Conservation (phyloP, 2,113 vertebrate species). For the Erythrolamprus reginae region DNA sequence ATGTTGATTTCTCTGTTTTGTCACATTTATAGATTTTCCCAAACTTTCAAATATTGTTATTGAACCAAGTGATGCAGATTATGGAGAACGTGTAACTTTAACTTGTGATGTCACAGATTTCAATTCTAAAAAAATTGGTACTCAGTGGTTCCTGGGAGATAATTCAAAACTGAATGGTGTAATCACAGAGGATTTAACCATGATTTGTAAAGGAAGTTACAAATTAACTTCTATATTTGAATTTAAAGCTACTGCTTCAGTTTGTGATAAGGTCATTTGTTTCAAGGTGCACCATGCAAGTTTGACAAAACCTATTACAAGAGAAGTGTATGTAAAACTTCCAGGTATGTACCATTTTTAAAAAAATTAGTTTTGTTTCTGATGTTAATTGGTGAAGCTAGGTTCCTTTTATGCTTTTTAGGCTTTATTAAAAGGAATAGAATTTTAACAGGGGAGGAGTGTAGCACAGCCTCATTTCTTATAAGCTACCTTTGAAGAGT, state of each 20-base stretch:
- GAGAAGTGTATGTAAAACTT: not conserved
- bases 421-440: not conserved
- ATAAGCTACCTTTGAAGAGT: no score
- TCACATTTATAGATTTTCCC: constrained; percentile 16
- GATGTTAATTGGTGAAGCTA: not conserved
- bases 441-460: not conserved
- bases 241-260: not conserved
- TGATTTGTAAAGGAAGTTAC: not conserved
- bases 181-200: not conserved
- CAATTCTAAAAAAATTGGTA: not conserved
- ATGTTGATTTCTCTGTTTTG: not conserved
- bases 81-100: constrained; percentile 3
- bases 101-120: constrained; percentile 18
- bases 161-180: not conserved
- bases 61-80: not conserved
- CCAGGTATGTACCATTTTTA: not conserved
- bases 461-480: not conserved
- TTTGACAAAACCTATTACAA: constrained; percentile 1
- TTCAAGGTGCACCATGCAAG: not conserved
- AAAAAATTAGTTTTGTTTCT: not conserved
- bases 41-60: constrained; percentile 5
- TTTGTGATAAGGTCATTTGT: not conserved
- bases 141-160: not conserved
- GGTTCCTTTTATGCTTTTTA: not conserved
- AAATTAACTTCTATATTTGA: not conserved